Conservation (phyloP, 1,140 invertebrate species). For the Pseudomyrmex concolor region DNA sequence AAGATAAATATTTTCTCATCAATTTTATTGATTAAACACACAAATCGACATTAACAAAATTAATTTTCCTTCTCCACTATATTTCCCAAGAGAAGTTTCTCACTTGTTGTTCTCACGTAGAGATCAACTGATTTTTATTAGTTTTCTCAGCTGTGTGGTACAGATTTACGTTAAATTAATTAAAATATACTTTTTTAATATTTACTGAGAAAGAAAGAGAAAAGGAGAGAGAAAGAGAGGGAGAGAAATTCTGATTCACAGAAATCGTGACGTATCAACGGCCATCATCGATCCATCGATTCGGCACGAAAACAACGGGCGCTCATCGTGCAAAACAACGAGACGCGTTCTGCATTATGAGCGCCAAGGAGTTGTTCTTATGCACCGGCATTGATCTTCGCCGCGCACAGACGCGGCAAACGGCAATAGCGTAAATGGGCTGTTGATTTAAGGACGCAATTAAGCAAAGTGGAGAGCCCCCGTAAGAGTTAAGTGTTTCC, state of each 20-base stretch:
- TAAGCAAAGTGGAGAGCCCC: conserved; percentile 73
- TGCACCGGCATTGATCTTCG: conserved; percentile 63
- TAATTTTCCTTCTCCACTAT: too few species aligned
- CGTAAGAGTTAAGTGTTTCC: conserved; percentile 68
- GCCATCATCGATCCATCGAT: conserved; percentile 6
- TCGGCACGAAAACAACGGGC: background rate
- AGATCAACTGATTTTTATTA: too few species aligned
- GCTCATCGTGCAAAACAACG: conserved; percentile 43
- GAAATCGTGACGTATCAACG: background rate
- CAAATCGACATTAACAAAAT: too few species aligned
- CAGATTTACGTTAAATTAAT: too few species aligned
- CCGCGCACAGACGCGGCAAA: conserved; percentile 45
- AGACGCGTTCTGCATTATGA: conserved; percentile 67
- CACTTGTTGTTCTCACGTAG: background rate
- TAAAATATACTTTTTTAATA: too few species aligned
- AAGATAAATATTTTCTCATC: too few species aligned
- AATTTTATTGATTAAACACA: too few species aligned
- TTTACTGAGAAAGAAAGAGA: too few species aligned
- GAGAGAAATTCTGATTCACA: too few species aligned
- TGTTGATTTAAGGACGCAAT: conserved; percentile 74
- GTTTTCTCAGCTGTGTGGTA: too few species aligned
- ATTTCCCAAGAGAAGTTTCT: background rate
- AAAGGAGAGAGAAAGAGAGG: too few species aligned
- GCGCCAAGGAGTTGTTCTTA: conserved; percentile 58
- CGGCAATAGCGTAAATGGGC: conserved; percentile 74